Evolutionary conservation across 35 echinoderm and acorn worm genomes (phyloP).

Genomic region (Ophioderma brevispina): DNA sequence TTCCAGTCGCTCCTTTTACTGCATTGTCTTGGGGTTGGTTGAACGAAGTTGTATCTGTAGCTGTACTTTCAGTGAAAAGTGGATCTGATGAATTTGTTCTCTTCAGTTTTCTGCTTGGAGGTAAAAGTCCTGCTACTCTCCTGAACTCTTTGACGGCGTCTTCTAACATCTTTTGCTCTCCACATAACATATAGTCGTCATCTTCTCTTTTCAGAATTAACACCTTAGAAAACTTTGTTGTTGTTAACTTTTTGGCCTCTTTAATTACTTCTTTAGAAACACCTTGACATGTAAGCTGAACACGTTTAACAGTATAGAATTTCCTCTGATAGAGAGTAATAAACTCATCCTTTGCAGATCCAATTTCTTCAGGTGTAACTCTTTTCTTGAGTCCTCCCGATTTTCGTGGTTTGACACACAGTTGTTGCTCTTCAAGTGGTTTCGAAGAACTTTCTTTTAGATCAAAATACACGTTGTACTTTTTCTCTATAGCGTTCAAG

Average conservation of each 20-base stretch:
- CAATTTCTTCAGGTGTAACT: not conserved
- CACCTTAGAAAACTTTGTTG: not conserved
- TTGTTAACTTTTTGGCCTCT: not conserved
- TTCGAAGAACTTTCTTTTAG: not conserved
- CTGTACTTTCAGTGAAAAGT: no score
- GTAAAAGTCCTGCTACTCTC: not conserved
- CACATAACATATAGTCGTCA: not conserved
- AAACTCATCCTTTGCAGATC: not conserved
- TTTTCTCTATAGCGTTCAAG: not conserved
- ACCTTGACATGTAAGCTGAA: not conserved
- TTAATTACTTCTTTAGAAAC: not conserved
- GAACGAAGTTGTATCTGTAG: no score
- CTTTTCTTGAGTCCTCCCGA: not conserved
- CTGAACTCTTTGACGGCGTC: not conserved
- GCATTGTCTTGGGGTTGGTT: not conserved
- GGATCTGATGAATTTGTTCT: not conserved
- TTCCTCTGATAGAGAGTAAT: not conserved
- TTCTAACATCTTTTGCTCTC: not conserved
- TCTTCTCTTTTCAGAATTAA: not conserved
- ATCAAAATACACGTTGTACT: constrained; percentile 1
- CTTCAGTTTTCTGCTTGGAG: not conserved
- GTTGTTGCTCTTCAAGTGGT: not conserved
- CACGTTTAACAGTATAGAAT: not conserved
- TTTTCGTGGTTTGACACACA: not conserved
- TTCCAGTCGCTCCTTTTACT: not conserved